Evolutionary conservation across 2,888 invertebrate genomes (phyloP).

Genomic region (Liodrosophila aerea): DNA sequence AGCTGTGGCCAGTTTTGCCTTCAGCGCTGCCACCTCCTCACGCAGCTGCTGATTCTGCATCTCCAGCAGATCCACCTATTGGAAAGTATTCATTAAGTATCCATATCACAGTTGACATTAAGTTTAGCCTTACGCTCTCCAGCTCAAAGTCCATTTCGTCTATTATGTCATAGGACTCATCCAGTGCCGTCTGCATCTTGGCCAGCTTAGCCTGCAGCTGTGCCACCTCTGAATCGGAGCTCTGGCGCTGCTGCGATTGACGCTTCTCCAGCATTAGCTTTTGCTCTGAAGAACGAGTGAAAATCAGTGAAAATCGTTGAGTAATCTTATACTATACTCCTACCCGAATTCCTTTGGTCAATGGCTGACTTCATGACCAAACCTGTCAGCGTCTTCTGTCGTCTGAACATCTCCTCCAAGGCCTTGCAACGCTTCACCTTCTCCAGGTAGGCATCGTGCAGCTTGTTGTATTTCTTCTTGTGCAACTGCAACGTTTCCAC

Average conservation of each 20-base stretch:
- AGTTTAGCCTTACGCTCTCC: slow-evolving; percentile 73
- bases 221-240: slow-evolving; percentile 36
- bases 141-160: slow-evolving; percentile 81
- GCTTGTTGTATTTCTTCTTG: slow-evolving; percentile 78
- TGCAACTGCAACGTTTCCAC: slow-evolving; percentile 71
- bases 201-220: slow-evolving; percentile 48
- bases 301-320: too few relatives aligned
- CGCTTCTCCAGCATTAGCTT: slow-evolving; percentile 48
- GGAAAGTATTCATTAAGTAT: background rate
- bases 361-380: slow-evolving; percentile 79
- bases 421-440: slow-evolving; percentile 77
- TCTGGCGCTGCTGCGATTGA: slow-evolving; percentile 32
- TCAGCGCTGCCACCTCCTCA: slow-evolving; percentile 66
- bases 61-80: slow-evolving; percentile 77
- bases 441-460: slow-evolving; percentile 75
- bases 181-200: slow-evolving; percentile 69
- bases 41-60: slow-evolving; percentile 77
- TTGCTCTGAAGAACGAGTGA: slow-evolving; percentile 64
- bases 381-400: slow-evolving; percentile 78
- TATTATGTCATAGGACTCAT: slow-evolving; percentile 79
- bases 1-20: slow-evolving; percentile 32
- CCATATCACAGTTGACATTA: too few relatives aligned
- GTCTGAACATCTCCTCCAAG: slow-evolving; percentile 75
- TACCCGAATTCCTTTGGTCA: slow-evolving; percentile 60
- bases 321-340: too few relatives aligned